phyloP scores from a whole-genome alignment of 2,113 vertebrate genomes.

The Todiramphus chloris region DNA sequence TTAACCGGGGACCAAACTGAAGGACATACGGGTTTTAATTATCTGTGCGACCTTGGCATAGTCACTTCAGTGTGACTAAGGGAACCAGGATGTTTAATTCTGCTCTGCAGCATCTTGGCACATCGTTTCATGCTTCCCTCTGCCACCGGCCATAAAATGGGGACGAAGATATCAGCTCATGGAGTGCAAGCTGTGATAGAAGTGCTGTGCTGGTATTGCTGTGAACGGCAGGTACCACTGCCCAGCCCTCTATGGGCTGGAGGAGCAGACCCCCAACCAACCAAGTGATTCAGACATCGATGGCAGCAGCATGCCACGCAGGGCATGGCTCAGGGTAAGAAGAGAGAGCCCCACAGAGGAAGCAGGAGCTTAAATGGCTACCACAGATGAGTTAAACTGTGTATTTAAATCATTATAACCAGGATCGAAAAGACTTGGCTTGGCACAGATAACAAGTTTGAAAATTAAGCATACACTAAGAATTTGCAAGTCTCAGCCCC shows the following conservation, averaged over 20 bases:
- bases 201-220: background rate
- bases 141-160: background rate
- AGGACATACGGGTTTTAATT: background rate
- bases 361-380: background rate
- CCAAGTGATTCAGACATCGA: background rate
- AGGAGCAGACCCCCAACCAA: background rate
- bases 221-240: background rate
- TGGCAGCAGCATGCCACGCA: accelerated
- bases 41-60: background rate
- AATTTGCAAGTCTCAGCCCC: background rate
- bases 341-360: background rate
- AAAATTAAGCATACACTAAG: background rate
- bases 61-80: background rate
- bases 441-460: background rate
- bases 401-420: background rate
- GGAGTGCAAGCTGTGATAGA: background rate
- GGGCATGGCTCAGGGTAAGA: background rate
- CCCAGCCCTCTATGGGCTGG: accelerated
- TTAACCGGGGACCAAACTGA: background rate
- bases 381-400: background rate
- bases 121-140: background rate
- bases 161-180: accelerated
- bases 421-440: background rate
- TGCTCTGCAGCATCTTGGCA: background rate
- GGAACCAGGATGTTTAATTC: background rate